A percentile compares a stretch with the other conserved stretches of the same genome.
Evolutionary conservation across 35 echinoderm and acorn worm species (phyloP).

Genomic region (Patiria miniata): DNA sequence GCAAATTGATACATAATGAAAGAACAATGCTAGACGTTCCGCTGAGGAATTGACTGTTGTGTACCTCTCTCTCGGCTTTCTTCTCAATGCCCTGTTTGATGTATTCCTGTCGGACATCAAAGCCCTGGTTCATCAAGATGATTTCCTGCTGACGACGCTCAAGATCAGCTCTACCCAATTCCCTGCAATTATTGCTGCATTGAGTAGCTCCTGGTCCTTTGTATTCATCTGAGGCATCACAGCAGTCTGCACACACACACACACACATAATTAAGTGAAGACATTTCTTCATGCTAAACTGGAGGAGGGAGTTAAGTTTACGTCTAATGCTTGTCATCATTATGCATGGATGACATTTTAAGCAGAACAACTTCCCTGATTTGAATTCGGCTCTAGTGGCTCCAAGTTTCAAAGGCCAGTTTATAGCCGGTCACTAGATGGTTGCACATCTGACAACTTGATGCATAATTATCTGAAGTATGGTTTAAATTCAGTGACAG

Average conservation of each 20-base stretch:
- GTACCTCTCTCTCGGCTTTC: constrained; percentile 54
- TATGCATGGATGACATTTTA: too few relatives aligned
- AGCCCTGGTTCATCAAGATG: constrained; percentile 79
- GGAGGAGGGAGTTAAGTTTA: not conserved
- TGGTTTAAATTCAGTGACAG: too few relatives aligned
- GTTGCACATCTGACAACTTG: too few relatives aligned
- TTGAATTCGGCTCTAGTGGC: too few relatives aligned
- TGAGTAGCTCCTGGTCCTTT: constrained; percentile 27
- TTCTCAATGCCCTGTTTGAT: constrained; percentile 64
- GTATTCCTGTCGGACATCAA: constrained; percentile 79
- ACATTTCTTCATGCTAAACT: not conserved
- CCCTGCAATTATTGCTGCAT: constrained; percentile 88
- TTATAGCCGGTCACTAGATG: too few relatives aligned
- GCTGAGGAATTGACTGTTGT: too few relatives aligned
- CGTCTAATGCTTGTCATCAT: too few relatives aligned
- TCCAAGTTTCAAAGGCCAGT: too few relatives aligned
- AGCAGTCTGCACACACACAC: constrained; percentile 79
- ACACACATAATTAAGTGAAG: not conserved
- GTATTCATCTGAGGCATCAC: constrained; percentile 92
- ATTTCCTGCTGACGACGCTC: constrained; percentile 64
- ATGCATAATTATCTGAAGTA: too few relatives aligned
- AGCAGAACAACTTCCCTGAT: too few relatives aligned
- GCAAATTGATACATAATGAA: too few relatives aligned
- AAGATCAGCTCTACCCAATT: constrained; percentile 78
- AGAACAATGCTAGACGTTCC: too few relatives aligned